Conservation (phyloP, 1,140 invertebrate genomes). For the Listronotus oregonensis region DNA sequence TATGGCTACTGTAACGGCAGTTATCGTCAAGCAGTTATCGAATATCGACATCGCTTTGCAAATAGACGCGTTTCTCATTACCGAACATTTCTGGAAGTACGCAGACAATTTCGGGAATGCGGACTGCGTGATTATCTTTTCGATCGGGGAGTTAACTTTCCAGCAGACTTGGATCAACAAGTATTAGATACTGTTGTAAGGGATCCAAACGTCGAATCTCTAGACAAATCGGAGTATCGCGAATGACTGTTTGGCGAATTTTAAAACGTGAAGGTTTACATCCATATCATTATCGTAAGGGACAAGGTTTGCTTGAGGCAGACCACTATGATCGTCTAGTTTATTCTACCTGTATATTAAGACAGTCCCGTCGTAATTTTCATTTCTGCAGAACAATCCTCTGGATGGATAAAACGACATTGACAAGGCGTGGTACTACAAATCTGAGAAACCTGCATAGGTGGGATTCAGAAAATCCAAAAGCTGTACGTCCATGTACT, state of each 20-base stretch:
- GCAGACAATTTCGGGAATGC: no score
- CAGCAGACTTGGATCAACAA: no score
- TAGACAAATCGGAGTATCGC: no score
- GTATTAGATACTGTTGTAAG: no score
- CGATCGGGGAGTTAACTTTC: no score
- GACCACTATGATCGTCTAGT: conserved; percentile 8
- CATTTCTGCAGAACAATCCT: conserved; percentile 16
- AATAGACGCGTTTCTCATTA: no score
- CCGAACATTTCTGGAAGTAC: no score
- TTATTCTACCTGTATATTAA: conserved; percentile 15
- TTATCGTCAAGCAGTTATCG: conserved; percentile 4
- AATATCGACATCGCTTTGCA: no score
- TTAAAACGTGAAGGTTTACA: conserved; percentile 14
- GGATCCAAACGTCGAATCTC: no score
- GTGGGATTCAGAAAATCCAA: conserved; percentile 14
- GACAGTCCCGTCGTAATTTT: conserved; percentile 7
- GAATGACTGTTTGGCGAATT: conserved; percentile 12
- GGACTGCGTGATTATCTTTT: no score
- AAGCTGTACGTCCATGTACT: conserved; percentile 1
- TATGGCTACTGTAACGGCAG: conserved; percentile 9
- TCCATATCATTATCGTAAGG: conserved; percentile 17
- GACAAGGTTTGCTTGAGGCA: conserved; percentile 13
- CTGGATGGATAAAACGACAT: conserved; percentile 18
- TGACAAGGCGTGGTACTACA: conserved; percentile 15
- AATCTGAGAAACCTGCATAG: conserved; percentile 24